Percentiles rank a stretch among this genome's conserved stretches.
phyloP scores from a whole-genome alignment of 2,113 vertebrate species.

The Ondatra zibethicus region DNA sequence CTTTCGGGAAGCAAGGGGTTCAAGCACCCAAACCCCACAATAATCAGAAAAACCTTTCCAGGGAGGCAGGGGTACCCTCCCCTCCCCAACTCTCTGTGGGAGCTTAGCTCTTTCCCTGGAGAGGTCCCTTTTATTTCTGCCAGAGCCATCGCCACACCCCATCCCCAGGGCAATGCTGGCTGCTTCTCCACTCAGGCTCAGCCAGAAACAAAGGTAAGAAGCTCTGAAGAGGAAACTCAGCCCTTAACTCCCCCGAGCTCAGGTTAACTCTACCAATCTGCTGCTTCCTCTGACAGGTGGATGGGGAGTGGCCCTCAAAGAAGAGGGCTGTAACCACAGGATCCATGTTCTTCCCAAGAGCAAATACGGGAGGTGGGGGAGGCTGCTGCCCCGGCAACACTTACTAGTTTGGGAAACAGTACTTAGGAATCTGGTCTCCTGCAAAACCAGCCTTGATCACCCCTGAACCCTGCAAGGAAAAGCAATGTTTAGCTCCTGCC shows the following conservation, averaged over 20 bases:
- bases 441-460: conserved; percentile 96
- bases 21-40: neutral
- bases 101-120: neutral
- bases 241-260: neutral
- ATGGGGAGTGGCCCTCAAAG: neutral
- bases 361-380: neutral
- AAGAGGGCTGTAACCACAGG: neutral
- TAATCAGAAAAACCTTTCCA: neutral
- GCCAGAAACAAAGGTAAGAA: conserved; percentile 1
- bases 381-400: conserved; percentile 71
- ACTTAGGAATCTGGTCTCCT: conserved; percentile 96
- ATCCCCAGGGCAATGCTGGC: conserved; percentile 25
- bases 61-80: neutral
- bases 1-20: neutral
- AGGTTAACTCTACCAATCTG: neutral
- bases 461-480: conserved; percentile 90
- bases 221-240: neutral
- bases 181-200: neutral
- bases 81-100: neutral
- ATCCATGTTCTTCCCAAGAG: neutral
- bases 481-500: conserved; percentile 1
- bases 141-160: neutral
- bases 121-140: neutral
- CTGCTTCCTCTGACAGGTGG: neutral
- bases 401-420: conserved; percentile 97